phyloP scores from a whole-genome alignment of 2,113 vertebrate species.

The Aegithalos caudatus region DNA sequence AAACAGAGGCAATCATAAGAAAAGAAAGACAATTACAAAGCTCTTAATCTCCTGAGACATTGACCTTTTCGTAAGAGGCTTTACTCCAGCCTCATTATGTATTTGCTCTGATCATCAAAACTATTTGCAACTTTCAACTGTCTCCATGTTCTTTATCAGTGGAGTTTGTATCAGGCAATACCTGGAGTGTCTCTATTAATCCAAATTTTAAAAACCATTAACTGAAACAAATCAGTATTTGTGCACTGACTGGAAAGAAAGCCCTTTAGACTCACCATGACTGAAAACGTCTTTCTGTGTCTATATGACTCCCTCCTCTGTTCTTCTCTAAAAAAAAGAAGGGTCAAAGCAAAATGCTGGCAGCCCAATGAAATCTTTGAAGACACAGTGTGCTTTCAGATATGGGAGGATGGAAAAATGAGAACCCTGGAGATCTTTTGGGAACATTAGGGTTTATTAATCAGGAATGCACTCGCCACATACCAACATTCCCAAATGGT shows the following conservation, averaged over 20 bases:
- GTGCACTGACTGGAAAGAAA: neutral
- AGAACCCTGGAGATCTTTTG: neutral
- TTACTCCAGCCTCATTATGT: neutral
- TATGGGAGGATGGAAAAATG: conserved; percentile 28
- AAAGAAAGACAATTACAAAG: neutral
- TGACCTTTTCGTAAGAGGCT: neutral
- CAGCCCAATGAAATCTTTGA: neutral
- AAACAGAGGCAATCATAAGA: neutral
- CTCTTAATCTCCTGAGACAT: neutral
- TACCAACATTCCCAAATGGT: conserved; percentile 15
- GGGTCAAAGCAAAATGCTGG: conserved; percentile 10
- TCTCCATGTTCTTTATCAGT: neutral
- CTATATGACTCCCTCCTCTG: neutral
- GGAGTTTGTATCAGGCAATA: neutral
- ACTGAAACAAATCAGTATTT: neutral
- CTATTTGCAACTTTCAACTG: neutral
- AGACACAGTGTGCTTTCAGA: conserved; percentile 13
- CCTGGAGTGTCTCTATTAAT: neutral
- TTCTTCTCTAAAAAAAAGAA: neutral
- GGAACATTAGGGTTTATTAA: conserved; percentile 40
- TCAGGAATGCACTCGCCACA: conserved; percentile 7
- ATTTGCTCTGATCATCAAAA: neutral
- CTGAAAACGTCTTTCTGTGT: neutral
- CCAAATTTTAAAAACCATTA: neutral
- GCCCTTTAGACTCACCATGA: fast-evolving